Percentiles rank a stretch among this genome's conserved stretches.
Conservation (phyloP, 1,140 invertebrate species). For the Neodiprion lecontei region DNA sequence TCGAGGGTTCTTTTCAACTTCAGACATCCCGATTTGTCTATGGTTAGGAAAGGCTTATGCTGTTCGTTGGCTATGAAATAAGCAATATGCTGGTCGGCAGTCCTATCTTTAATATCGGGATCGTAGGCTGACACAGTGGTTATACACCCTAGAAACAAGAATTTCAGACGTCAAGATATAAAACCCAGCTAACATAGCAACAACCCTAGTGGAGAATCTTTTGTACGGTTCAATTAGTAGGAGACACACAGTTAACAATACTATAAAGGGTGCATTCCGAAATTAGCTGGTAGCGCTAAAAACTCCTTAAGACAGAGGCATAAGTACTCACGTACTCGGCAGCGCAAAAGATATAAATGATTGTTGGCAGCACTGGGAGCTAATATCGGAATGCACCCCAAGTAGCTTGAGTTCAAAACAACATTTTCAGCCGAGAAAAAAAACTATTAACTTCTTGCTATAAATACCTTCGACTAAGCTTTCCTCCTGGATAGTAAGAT, state of each 20-base stretch:
- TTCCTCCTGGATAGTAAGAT: constrained; percentile 76
- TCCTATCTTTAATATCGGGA: constrained; percentile 81
- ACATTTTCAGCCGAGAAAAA: constrained; percentile 40
- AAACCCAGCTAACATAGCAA: not conserved
- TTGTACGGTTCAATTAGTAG: constrained; percentile 3
- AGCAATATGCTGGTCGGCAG: constrained; percentile 76
- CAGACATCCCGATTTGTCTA: constrained; percentile 78
- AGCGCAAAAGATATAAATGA: too few species aligned
- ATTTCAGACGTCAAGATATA: constrained; percentile 19
- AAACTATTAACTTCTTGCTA: constrained; percentile 46
- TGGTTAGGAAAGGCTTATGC: constrained; percentile 72
- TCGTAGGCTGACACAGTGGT: constrained; percentile 72
- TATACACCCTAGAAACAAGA: constrained; percentile 61
- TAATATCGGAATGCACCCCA: not conserved
- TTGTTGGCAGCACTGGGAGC: too few species aligned
- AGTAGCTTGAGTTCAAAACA: constrained; percentile 10
- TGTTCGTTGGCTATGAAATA: constrained; percentile 77
- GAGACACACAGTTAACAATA: not conserved
- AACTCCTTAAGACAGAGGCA: too few species aligned
- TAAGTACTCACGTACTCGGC: too few species aligned
- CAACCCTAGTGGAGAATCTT: not conserved
- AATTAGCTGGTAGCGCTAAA: too few species aligned
- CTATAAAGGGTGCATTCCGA: constrained; percentile 1
- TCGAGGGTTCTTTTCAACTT: constrained; percentile 81
- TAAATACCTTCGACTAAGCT: constrained; percentile 69